These are phyloP conservation scores for Taeniopygia guttata DNA, from an alignment of 2,797 vertebrate species.

Conservation along the genomic window DNA sequence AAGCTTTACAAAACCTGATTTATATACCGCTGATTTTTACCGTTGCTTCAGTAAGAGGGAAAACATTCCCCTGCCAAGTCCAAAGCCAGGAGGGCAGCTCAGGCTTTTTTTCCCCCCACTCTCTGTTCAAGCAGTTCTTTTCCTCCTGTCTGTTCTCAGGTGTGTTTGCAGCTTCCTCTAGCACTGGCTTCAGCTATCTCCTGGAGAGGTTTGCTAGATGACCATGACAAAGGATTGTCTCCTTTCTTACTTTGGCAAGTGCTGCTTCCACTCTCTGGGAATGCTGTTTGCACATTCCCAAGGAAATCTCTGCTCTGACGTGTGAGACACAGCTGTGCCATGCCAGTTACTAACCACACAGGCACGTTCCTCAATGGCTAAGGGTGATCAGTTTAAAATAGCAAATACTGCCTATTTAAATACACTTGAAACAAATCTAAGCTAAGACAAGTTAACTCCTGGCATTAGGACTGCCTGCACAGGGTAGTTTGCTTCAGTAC, in stretches of 20 bases:
- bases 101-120: accelerated
- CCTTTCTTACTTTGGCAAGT: not conserved
- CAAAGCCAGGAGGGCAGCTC: not conserved
- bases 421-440: not conserved
- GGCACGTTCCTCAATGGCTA: not conserved
- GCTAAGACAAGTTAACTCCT: not conserved
- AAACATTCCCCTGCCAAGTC: not conserved
- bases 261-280: not conserved
- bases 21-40: not conserved
- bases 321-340: not conserved
- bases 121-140: not conserved
- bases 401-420: not conserved
- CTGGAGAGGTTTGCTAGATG: not conserved
- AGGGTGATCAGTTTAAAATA: not conserved
- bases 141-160: not conserved
- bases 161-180: not conserved
- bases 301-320: not conserved
- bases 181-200: not conserved
- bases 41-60: not conserved
- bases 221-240: not conserved
- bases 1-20: not conserved
- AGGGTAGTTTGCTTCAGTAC: not conserved
- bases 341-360: not conserved
- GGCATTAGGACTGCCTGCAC: not conserved
- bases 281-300: not conserved